Percentiles rank a stretch among this genome's conserved stretches.
phyloP scores from a whole-genome alignment of 2,888 invertebrate species.

The Drosophila putrida region DNA sequence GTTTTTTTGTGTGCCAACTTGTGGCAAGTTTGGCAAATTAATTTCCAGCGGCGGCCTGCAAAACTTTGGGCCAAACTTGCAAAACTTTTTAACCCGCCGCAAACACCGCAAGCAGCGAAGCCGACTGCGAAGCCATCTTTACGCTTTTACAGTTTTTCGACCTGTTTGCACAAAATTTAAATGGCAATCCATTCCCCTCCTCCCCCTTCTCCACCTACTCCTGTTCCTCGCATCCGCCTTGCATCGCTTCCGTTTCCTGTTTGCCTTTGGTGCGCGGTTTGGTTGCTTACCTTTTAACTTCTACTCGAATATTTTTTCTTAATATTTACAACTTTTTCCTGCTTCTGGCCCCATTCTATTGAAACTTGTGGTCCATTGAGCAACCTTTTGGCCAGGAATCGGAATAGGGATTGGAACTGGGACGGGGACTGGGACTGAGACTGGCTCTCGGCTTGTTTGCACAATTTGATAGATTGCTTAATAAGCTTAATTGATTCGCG shows the following conservation, averaged over 20 bases:
- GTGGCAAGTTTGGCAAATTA: constrained; percentile 81
- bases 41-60: constrained; percentile 75
- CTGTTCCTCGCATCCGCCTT: background rate
- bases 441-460: constrained; percentile 55
- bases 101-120: constrained; percentile 71
- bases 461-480: constrained; percentile 82
- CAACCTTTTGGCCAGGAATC: constrained; percentile 48
- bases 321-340: constrained; percentile 10
- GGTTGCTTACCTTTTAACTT: constrained; percentile 76
- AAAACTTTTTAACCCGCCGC: constrained; percentile 80
- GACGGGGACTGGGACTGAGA: background rate
- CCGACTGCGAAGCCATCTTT: constrained; percentile 67
- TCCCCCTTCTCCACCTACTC: background rate
- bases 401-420: constrained; percentile 1
- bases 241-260: constrained; percentile 61
- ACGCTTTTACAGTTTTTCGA: constrained; percentile 81
- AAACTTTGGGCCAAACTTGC: constrained; percentile 73
- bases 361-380: constrained; percentile 59
- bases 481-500: constrained; percentile 81
- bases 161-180: constrained; percentile 81
- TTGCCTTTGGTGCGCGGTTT: constrained; percentile 61
- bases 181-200: constrained; percentile 59
- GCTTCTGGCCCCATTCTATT: constrained; percentile 43
- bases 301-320: background rate
- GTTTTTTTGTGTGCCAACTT: constrained; percentile 63